These are phyloP conservation scores for Pachycephala philippinensis DNA, from an alignment of 2,113 vertebrate genomes.

Conservation along the genomic window DNA sequence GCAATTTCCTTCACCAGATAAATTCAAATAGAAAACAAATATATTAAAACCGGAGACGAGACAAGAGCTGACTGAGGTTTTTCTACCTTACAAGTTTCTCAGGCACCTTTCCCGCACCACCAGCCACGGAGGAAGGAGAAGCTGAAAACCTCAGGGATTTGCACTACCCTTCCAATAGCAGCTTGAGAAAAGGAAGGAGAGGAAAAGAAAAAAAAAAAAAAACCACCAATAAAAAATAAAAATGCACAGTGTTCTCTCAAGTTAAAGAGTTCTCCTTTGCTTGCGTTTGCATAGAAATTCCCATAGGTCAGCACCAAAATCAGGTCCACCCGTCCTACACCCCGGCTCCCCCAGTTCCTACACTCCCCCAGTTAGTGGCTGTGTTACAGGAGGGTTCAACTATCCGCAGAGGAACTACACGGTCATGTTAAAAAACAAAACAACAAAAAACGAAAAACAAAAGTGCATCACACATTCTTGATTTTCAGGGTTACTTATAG, in stretches of 20 bases:
- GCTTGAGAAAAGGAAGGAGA: constrained; percentile 51
- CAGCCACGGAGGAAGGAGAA: not conserved
- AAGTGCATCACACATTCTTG: constrained; percentile 81
- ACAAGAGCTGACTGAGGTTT: not conserved
- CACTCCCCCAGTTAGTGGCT: constrained; percentile 60
- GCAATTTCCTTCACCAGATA: not conserved
- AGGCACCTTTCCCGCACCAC: not conserved
- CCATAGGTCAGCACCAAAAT: constrained; percentile 62
- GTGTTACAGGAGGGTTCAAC: constrained; percentile 58
- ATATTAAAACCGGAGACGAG: not conserved
- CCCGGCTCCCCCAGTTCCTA: not conserved
- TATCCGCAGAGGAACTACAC: constrained; percentile 38
- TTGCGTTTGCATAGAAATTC: constrained; percentile 61
- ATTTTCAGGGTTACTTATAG: constrained; percentile 75
- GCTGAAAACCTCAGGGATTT: not conserved
- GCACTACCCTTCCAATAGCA: constrained; percentile 53
- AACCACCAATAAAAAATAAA: not conserved
- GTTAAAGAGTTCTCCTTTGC: constrained; percentile 59
- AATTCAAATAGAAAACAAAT: not conserved
- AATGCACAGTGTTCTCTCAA: constrained; percentile 62
- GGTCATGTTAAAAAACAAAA: constrained; percentile 24
- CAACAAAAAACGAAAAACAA: not conserved
- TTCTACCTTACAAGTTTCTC: not conserved
- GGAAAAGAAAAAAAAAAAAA: not conserved
- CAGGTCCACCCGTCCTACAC: not conserved